Evolutionary conservation across 2,113 vertebrate genomes (phyloP), one percentile per base, ranked within the genome.

Genomic region (Ondatra zibethicus): DNA sequence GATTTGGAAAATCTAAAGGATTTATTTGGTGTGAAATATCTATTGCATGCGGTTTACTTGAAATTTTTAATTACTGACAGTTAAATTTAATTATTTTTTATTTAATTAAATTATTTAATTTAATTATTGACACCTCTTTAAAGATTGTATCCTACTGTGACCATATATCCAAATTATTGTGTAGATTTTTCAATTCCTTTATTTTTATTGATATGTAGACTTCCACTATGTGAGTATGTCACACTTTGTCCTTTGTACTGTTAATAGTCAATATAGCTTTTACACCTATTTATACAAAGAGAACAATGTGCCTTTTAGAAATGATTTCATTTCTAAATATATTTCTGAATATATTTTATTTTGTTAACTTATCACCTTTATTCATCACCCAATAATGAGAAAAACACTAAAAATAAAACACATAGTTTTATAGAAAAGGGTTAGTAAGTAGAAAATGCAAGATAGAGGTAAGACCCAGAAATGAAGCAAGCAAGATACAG

Each of bases 271-370:
- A 42, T 3, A 50, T 52, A 52, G 42, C 61, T 78, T 75, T 66
- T 96, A 21, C 23, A 72, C 36, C 1, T 36, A 89, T 66, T 88
- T 86, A 3, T 47, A 11, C 89, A 58, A 81, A 61, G 36, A 97
- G 27, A 91, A 84, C 87, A 58, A 82, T 39, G 23, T 12, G 27
- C 17, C 25, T n/a, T 92, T 12, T 66, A 94, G 39, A 92, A 93
- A 78, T 75, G 68, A 92, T 42, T 58, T 80, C 92, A 85, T 19
- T 88, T n/a, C 13, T 88, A 50, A 91, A 70, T 92, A 72, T 88
- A 47, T 70, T 97, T 97, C 13, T 88, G 58, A 91, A 70, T 92
- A 72, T 88, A 47, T 70, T 97, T 97, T 86, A 92, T 78, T 68
- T 92, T 70, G 76, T 92, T 87, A 93, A 50, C 21, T 77, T 29